These are phyloP conservation scores for Pipistrellus kuhlii DNA, from an alignment of 2,797 vertebrate species.

Conservation along the genomic window DNA sequence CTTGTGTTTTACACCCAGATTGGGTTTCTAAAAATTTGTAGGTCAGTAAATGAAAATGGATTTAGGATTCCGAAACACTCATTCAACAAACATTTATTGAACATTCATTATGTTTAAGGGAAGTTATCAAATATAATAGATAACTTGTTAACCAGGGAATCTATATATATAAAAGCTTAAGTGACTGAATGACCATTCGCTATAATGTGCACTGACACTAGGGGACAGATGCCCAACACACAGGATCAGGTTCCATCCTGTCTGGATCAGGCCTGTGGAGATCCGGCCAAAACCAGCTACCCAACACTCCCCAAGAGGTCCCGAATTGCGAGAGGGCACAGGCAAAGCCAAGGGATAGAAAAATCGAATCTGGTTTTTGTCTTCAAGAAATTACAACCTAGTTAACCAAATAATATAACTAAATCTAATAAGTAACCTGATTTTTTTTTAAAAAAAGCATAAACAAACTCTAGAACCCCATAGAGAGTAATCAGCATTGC, in stretches of 20 bases:
- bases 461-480: neutral
- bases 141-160: neutral
- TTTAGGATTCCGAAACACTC: conserved; percentile 15
- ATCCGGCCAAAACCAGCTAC: too few species aligned
- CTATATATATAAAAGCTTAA: too few species aligned
- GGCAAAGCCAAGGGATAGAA: neutral
- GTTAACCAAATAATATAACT: neutral
- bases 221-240: too few species aligned
- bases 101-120: conserved; percentile 19
- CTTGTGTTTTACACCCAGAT: conserved; percentile 16
- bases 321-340: too few species aligned
- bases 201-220: too few species aligned
- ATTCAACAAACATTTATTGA: neutral
- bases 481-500: neutral
- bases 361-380: conserved; percentile 34
- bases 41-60: conserved; percentile 30
- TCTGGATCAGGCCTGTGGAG: too few species aligned
- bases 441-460: neutral
- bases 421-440: neutral
- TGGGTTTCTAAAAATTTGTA: conserved; percentile 53
- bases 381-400: neutral
- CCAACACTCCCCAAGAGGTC: too few species aligned
- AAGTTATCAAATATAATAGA: conserved; percentile 18
- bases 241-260: too few species aligned
- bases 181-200: too few species aligned